These are phyloP conservation scores for Simalia tracyae DNA, from an alignment of 2,797 vertebrate species.

Conservation along the genomic window DNA sequence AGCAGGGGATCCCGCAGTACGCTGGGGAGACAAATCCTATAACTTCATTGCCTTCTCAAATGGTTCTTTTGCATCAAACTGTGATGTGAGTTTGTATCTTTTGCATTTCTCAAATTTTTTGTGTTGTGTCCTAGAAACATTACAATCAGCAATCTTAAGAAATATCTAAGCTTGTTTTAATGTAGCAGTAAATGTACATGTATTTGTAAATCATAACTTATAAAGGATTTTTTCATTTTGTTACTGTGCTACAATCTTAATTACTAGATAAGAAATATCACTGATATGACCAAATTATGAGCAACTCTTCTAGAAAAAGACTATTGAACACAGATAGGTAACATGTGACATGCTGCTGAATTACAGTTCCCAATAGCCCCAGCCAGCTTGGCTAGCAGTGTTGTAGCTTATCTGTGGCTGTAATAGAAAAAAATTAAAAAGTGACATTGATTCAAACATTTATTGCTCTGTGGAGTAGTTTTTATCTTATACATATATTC, in stretches of 20 bases:
- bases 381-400: background rate
- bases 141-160: background rate
- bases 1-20: conserved; percentile 82
- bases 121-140: background rate
- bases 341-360: background rate
- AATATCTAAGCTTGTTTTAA: background rate
- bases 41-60: conserved; percentile 83
- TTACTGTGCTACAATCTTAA: background rate
- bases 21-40: conserved; percentile 98
- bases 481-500: conserved; percentile 55
- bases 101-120: background rate
- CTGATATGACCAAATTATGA: background rate
- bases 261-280: background rate
- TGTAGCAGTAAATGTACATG: background rate
- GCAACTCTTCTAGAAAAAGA: background rate
- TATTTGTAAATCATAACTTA: background rate
- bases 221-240: background rate
- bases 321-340: background rate
- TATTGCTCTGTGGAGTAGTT: background rate
- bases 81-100: conserved; percentile 84
- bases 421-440: background rate
- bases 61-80: conserved; percentile 82
- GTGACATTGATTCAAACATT: background rate
- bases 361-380: background rate
- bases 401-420: background rate